A percentile compares a stretch with the other conserved stretches of the same genome.
These are phyloP conservation scores for Istiophorus platypterus DNA, from an alignment of 2,113 vertebrate species.

Conservation along the genomic window DNA sequence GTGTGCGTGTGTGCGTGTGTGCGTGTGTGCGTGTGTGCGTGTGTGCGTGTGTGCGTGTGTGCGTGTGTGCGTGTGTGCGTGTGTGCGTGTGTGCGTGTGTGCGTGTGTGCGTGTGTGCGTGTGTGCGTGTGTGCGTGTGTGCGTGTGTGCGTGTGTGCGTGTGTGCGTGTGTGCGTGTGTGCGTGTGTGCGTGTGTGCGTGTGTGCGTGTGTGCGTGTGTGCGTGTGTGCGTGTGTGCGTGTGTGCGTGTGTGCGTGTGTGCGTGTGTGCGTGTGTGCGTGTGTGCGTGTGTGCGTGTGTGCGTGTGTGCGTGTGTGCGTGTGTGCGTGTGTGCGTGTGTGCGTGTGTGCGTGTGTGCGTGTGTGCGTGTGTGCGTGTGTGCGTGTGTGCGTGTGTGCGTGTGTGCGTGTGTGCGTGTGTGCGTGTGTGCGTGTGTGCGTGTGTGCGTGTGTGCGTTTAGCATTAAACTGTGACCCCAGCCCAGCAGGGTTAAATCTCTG, in stretches of 20 bases:
- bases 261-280: slow-evolving; percentile 11
- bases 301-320: slow-evolving; percentile 11
- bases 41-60: slow-evolving; percentile 11
- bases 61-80: slow-evolving; percentile 11
- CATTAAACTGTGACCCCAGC: no score
- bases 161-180: slow-evolving; percentile 11
- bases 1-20: slow-evolving; percentile 11
- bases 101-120: slow-evolving; percentile 11
- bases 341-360: slow-evolving; percentile 11
- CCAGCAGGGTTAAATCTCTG: no score
- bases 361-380: slow-evolving; percentile 11
- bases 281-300: slow-evolving; percentile 11
- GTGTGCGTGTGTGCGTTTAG: slow-evolving; percentile 6
- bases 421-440: slow-evolving; percentile 11
- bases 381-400: slow-evolving; percentile 11
- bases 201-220: slow-evolving; percentile 11
- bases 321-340: slow-evolving; percentile 11
- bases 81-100: slow-evolving; percentile 11
- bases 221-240: slow-evolving; percentile 11
- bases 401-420: slow-evolving; percentile 11
- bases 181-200: slow-evolving; percentile 11
- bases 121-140: slow-evolving; percentile 11
- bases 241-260: slow-evolving; percentile 11
- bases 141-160: slow-evolving; percentile 11
- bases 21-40: slow-evolving; percentile 11